Conservation (phyloP, 1,140 invertebrate species). For the Danaus plexippus region DNA sequence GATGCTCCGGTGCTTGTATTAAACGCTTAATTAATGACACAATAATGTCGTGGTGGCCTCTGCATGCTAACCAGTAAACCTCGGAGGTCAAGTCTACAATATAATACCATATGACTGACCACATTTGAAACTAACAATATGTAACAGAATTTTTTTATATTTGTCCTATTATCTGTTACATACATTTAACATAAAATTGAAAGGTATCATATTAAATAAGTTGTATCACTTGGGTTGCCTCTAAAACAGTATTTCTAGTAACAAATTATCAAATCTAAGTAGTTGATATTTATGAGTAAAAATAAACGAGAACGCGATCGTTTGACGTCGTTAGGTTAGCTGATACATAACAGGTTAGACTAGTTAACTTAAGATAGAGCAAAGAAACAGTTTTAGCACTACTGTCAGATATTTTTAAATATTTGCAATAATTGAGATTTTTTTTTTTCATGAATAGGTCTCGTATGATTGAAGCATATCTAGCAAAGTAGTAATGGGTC, state of each 20-base stretch:
- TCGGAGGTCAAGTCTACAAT: slow-evolving; percentile 26
- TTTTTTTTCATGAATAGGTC: no score
- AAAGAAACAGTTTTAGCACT: slow-evolving; percentile 25
- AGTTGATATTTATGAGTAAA: slow-evolving; percentile 12
- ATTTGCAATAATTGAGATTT: no score
- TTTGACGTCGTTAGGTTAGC: slow-evolving; percentile 24
- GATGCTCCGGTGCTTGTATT: slow-evolving; percentile 13
- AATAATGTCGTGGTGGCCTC: slow-evolving; percentile 22
- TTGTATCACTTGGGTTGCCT: no score
- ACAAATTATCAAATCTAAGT: slow-evolving; percentile 16
- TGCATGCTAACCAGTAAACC: slow-evolving; percentile 21
- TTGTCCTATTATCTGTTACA: no score
- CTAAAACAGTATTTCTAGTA: no score
- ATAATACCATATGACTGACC: slow-evolving; percentile 14
- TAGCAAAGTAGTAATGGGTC: no score
- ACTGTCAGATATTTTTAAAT: no score
- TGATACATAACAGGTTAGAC: slow-evolving; percentile 24
- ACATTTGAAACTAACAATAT: background rate
- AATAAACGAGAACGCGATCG: slow-evolving; percentile 17
- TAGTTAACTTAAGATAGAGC: slow-evolving; percentile 25
- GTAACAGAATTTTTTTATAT: no score
- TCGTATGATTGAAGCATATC: no score
- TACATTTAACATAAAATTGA: no score
- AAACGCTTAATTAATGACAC: slow-evolving; percentile 21
- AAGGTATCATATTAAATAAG: no score